phyloP scores from a whole-genome alignment of 2,797 vertebrate species.

The Lateolabrax maculatus region DNA sequence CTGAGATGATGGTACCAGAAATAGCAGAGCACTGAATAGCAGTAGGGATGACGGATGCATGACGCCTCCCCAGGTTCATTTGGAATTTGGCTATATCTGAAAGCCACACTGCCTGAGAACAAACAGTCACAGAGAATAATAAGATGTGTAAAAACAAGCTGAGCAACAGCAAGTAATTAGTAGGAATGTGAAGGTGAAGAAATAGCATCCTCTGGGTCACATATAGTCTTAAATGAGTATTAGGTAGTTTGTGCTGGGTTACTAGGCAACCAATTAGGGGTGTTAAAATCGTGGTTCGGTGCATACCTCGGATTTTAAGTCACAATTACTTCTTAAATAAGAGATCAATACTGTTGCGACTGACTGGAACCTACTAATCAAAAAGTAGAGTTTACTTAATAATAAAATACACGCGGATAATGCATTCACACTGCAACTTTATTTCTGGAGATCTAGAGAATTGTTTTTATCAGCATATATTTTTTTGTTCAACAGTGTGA shows the following conservation, averaged over 20 bases:
- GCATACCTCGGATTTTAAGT: no score
- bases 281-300: no score
- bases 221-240: slow-evolving; percentile 14
- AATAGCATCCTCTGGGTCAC: slow-evolving; percentile 9
- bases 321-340: no score
- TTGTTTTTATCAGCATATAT: no score
- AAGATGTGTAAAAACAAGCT: slow-evolving; percentile 23
- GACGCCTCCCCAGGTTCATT: slow-evolving; percentile 41
- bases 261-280: no score
- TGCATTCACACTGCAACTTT: no score
- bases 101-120: slow-evolving; percentile 46
- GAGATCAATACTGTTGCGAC: no score
- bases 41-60: slow-evolving; percentile 40
- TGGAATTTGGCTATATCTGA: slow-evolving; percentile 47
- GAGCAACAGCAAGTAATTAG: slow-evolving; percentile 7
- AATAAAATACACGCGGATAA: no score
- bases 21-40: slow-evolving; percentile 43
- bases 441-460: no score
- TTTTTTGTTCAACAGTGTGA: no score
- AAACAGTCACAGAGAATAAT: slow-evolving; percentile 38
- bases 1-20: slow-evolving; percentile 58
- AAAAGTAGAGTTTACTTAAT: no score
- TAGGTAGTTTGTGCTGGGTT: background rate
- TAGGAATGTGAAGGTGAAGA: slow-evolving; percentile 4
- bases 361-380: no score